A percentile compares a stretch with the other conserved stretches of the same genome.
Conservation (phyloP, 1,140 invertebrate genomes). For the Bombus consobrinus region DNA sequence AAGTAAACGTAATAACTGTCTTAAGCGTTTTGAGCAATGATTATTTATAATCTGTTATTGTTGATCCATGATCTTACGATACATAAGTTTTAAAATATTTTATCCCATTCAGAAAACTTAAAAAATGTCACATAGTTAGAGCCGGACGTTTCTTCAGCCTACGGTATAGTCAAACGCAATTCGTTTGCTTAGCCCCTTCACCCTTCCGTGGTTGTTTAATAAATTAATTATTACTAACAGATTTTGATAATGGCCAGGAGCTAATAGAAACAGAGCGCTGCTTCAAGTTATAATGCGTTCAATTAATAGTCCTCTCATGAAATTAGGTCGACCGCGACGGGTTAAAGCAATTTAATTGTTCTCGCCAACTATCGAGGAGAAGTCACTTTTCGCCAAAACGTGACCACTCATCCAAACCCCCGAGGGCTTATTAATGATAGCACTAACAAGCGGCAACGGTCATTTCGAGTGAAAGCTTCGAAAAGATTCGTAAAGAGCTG, state of each 20-base stretch:
- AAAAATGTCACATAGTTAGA: too few relatives aligned
- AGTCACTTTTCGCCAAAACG: neutral
- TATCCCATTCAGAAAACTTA: too few relatives aligned
- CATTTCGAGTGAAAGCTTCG: neutral
- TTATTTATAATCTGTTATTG: too few relatives aligned
- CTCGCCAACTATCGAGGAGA: neutral
- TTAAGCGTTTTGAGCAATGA: too few relatives aligned
- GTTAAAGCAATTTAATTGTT: constrained; percentile 37
- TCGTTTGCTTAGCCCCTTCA: neutral
- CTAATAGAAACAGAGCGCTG: constrained; percentile 27
- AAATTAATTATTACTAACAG: constrained; percentile 19
- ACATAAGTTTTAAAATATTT: too few relatives aligned
- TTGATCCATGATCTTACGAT: too few relatives aligned
- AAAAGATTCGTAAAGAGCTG: neutral
- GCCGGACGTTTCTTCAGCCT: neutral
- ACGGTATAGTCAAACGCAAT: neutral
- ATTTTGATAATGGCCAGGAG: constrained; percentile 18
- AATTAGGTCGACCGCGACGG: constrained; percentile 33
- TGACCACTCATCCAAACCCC: neutral
- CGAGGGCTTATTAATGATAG: neutral
- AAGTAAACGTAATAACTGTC: too few relatives aligned
- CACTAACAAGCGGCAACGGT: neutral
- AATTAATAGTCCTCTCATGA: constrained; percentile 18
- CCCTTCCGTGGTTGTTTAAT: neutral
- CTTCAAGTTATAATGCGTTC: constrained; percentile 28